phyloP scores from a whole-genome alignment of 2,113 vertebrate species.

The Hemiscyllium ocellatum region DNA sequence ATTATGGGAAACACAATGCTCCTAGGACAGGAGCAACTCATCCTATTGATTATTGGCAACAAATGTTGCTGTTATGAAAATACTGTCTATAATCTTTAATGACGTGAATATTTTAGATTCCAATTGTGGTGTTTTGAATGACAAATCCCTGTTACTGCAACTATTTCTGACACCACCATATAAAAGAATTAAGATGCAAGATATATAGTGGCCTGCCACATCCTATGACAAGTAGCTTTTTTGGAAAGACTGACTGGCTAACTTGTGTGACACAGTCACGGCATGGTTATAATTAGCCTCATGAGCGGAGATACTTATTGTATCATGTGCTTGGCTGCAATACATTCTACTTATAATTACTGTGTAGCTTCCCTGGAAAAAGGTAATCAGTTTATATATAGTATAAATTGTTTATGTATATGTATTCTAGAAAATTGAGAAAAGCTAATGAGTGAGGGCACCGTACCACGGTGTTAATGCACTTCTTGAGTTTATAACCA shows the following conservation, averaged over 20 bases:
- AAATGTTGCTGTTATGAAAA: not conserved
- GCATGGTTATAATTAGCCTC: not conserved
- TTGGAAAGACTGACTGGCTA: not conserved
- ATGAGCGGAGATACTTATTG: not conserved
- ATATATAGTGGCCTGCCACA: not conserved
- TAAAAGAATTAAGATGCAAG: not conserved
- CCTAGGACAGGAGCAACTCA: not conserved
- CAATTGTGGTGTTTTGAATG: not conserved
- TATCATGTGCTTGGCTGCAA: constrained; percentile 17
- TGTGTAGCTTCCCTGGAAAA: not conserved
- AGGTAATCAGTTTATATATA: constrained; percentile 6
- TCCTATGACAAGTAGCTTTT: not conserved
- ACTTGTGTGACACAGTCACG: not conserved
- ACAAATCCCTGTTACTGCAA: not conserved
- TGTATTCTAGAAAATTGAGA: constrained; percentile 1
- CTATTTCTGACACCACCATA: not conserved
- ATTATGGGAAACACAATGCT: not conserved
- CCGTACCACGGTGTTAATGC: not conserved
- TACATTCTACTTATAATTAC: constrained; percentile 18
- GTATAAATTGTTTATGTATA: not conserved
- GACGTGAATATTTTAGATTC: not conserved
- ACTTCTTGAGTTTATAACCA: constrained; percentile 17
- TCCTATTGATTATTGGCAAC: not conserved
- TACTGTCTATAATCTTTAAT: not conserved
- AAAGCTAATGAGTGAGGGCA: constrained; percentile 13